Conservation (phyloP, 2,797 vertebrate genomes). For the Phylloscopus collybita region DNA sequence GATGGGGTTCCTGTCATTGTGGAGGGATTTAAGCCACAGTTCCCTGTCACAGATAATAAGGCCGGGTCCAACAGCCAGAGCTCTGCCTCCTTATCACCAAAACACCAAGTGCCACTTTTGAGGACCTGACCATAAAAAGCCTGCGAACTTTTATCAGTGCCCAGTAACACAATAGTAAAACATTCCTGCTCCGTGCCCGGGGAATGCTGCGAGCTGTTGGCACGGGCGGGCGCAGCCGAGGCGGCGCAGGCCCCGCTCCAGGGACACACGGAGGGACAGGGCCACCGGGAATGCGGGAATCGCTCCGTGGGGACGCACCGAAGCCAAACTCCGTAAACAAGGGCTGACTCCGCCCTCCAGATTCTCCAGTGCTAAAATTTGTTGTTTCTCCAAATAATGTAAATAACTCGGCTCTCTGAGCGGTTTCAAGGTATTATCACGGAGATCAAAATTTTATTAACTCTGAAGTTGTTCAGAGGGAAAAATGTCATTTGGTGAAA, state of each 20-base stretch:
- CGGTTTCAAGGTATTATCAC: background rate
- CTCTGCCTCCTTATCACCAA: constrained; percentile 73
- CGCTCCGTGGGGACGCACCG: background rate
- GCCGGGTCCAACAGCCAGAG: constrained; percentile 49
- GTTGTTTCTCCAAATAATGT: background rate
- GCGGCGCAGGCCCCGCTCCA: constrained; percentile 54
- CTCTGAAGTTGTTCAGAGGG: background rate
- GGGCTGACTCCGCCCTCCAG: background rate
- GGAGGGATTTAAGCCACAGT: constrained; percentile 48
- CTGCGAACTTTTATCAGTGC: constrained; percentile 69
- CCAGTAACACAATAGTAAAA: constrained; percentile 37
- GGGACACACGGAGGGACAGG: background rate
- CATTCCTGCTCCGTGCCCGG: constrained; percentile 6
- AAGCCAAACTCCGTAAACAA: background rate
- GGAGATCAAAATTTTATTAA: background rate
- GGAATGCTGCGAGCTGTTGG: constrained; percentile 84
- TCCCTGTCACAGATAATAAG: constrained; percentile 64
- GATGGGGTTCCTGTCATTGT: constrained; percentile 68
- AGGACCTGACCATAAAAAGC: constrained; percentile 75
- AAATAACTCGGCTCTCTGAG: background rate
- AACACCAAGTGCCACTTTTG: constrained; percentile 63
- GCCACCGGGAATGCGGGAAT: background rate
- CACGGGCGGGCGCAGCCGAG: constrained; percentile 73
- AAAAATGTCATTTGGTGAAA: background rate
- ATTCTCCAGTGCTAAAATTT: background rate